Base-by-base conservation (phyloP, 1,140 invertebrate species). In the Drosophila pachea region DNA sequence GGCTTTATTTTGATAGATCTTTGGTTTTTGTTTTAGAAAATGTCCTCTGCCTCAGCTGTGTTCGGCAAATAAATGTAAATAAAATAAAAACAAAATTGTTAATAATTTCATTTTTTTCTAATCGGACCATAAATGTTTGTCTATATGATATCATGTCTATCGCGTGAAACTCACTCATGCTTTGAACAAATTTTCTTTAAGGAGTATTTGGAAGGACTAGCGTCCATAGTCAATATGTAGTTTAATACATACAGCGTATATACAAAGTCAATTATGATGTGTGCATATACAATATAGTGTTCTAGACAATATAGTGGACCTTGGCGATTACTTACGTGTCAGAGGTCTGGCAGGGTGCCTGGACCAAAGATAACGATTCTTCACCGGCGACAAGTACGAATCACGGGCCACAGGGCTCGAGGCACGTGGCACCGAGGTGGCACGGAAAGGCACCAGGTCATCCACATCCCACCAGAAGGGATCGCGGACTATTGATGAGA, bases 271-370 rank as follows among this genome's bases (percentile, higher is more conserved):
- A 50, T 32, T 64, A 49, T 31, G 65, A 32, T 9, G 9, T 55
- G 22, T 22, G 22, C 22, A 65, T 47, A 47, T 54, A 33, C 38
- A 16, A 14, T 7, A 14, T 14, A 9, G 1, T 0, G n/a, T 12
- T n/a, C n/a, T n/a, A n/a, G n/a, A 33, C 38, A 16, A 14, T 7
- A 14, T 14, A 9, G 1, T 0, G n/a, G n/a, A n/a, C 7, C 29
- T 42, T 33, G 22, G 53, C 40, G 33, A 49, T 6, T 38, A 87
- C 88, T 89, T 89, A 89, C 88, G 86, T 73, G 87, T 95, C 90
- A 95, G 95, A 89, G 96, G 94, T 91, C 95, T 94, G 90, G 95
- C 93, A 86, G 95, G 95, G 90, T 97, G 95, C 90, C 94, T 94
- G 89, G 94, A 94, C 95, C 95, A 96, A 75, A 96, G 92, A 91